Conservation (phyloP, 2,888 invertebrate species). For the Agriotes lineatus region DNA sequence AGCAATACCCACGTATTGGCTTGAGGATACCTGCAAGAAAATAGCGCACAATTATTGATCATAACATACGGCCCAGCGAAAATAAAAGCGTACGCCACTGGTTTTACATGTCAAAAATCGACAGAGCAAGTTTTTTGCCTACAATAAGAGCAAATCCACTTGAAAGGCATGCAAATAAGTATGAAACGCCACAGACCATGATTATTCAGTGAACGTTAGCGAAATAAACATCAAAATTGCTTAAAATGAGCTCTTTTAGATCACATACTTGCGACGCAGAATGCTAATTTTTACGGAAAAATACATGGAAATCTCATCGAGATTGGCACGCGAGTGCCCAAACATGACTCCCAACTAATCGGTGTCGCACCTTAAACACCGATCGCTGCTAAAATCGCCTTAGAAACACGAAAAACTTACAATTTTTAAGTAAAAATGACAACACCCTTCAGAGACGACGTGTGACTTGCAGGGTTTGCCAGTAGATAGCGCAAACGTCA, state of each 20-base stretch:
- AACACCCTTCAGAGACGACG: slow-evolving; percentile 58
- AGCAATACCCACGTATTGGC: slow-evolving; percentile 16
- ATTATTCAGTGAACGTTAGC: not conserved
- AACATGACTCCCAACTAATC: slow-evolving; percentile 34
- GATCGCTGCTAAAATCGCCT: slow-evolving; percentile 41
- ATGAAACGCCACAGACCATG: not conserved
- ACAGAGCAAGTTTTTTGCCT: slow-evolving; percentile 8
- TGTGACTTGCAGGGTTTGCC: slow-evolving; percentile 26
- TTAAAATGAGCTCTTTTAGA: slow-evolving; percentile 23
- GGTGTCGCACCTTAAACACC: slow-evolving; percentile 20
- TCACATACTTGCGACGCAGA: slow-evolving; percentile 42
- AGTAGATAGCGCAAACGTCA: slow-evolving; percentile 35
- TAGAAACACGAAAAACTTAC: slow-evolving; percentile 61
- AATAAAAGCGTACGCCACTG: slow-evolving; percentile 31
- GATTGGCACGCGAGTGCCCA: slow-evolving; percentile 12
- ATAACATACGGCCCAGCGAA: not conserved
- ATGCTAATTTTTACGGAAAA: slow-evolving; percentile 27
- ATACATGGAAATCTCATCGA: slow-evolving; percentile 7
- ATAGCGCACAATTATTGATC: not conserved
- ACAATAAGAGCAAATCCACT: slow-evolving; percentile 15
- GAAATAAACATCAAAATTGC: slow-evolving; percentile 14
- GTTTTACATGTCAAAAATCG: slow-evolving; percentile 35
- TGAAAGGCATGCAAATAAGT: slow-evolving; percentile 5
- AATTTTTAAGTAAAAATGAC: slow-evolving; percentile 63
- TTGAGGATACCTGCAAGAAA: slow-evolving; percentile 20